Evolutionary conservation across 2,888 invertebrate genomes (phyloP).

Genomic region (Priocnemis perturbator): DNA sequence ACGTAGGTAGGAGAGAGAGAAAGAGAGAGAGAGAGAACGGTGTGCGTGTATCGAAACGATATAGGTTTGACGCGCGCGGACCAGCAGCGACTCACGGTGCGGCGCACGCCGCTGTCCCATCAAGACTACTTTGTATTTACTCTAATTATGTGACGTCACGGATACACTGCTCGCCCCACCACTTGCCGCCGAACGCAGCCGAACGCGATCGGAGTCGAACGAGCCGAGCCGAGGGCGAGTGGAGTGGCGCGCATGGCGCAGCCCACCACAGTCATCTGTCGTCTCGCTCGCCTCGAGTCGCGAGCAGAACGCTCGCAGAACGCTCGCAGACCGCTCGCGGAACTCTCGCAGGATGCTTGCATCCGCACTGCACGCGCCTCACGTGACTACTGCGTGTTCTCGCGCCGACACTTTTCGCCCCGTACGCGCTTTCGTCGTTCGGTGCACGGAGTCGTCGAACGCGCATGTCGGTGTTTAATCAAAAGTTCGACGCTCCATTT

Average conservation of each 20-base stretch:
- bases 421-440: background rate
- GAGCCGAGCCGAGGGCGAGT: conserved; percentile 10
- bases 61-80: conserved; percentile 68
- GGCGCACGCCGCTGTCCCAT: conserved; percentile 81
- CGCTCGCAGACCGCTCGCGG: conserved; percentile 16
- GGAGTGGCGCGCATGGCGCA: conserved; percentile 58
- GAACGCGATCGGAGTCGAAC: conserved; percentile 47
- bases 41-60: conserved; percentile 58
- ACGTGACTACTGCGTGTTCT: no score
- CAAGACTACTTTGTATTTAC: conserved; percentile 83
- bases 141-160: conserved; percentile 84
- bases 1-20: conserved; percentile 26
- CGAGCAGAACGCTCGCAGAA: conserved; percentile 10
- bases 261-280: conserved; percentile 55
- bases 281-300: conserved; percentile 39
- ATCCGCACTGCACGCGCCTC: no score
- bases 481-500: no score
- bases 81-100: conserved; percentile 72
- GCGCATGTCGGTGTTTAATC: no score
- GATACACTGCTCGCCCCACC: conserved; percentile 70
- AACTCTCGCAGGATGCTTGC: no score
- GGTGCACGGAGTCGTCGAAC: no score
- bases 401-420: background rate
- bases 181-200: conserved; percentile 50
- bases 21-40: conserved; percentile 24